A percentile compares a stretch with the other conserved stretches of the same genome.
Evolutionary conservation across 2,113 vertebrate genomes (phyloP).

Genomic region (Chlamydotis undulata): DNA sequence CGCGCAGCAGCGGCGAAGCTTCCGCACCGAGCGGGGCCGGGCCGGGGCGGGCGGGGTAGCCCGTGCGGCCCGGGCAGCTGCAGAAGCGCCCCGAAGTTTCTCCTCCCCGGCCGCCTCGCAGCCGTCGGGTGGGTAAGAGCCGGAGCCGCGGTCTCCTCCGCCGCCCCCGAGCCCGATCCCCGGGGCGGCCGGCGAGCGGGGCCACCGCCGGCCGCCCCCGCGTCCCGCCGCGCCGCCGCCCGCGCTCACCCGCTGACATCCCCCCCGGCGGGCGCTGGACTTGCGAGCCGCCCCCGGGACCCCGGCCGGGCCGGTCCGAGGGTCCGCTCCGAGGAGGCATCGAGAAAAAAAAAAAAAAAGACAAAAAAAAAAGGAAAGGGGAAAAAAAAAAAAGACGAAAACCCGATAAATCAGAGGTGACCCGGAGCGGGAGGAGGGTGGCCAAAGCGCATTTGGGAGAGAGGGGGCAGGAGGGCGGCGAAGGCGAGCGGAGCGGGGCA

Average conservation of each 20-base stretch:
- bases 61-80: neutral
- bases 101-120: neutral
- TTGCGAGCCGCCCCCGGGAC: neutral
- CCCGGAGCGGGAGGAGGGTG: neutral
- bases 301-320: neutral
- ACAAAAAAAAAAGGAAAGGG: too few species aligned
- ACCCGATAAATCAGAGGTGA: neutral
- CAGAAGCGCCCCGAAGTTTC: neutral
- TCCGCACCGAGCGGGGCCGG: neutral
- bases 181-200: neutral
- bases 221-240: neutral
- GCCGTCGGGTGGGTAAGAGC: neutral
- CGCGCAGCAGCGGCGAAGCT: too few species aligned
- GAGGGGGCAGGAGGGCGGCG: neutral
- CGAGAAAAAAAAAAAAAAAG: neutral
- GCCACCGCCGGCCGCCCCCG: neutral
- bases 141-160: neutral
- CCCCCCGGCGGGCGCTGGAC: neutral
- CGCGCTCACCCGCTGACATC: neutral
- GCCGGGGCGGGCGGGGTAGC: neutral
- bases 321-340: neutral
- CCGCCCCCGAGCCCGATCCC: neutral
- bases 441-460: constrained; percentile 27
- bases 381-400: neutral
- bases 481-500: constrained; percentile 10